phyloP scores from a whole-genome alignment of 2,888 invertebrate species.

The Neocrepidodera transversa region DNA sequence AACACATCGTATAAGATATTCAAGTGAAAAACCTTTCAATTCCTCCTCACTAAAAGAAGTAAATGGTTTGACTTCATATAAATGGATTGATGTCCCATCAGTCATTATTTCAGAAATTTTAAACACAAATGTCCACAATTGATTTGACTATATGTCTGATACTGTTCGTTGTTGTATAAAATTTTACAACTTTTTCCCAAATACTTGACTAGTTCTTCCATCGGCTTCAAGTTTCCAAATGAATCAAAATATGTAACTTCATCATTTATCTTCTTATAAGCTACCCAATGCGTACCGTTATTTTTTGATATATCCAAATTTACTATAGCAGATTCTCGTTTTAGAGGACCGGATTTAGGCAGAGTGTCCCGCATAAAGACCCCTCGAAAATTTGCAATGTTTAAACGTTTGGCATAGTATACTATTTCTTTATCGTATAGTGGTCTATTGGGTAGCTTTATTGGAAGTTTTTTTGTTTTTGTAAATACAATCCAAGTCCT shows the following conservation, averaged over 20 bases:
- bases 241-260: slow-evolving; percentile 33
- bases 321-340: slow-evolving; percentile 23
- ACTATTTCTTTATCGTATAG: slow-evolving; percentile 30
- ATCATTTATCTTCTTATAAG: slow-evolving; percentile 23
- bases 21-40: neutral
- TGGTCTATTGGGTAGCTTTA: slow-evolving; percentile 25
- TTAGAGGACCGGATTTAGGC: slow-evolving; percentile 6
- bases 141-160: no score
- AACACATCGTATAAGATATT: neutral
- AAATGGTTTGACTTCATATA: no score
- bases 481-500: neutral
- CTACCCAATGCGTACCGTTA: slow-evolving; percentile 31
- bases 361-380: slow-evolving; percentile 41
- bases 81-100: no score
- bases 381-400: slow-evolving; percentile 37
- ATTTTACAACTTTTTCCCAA: slow-evolving; percentile 8
- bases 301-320: slow-evolving; percentile 27
- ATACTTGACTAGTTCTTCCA: slow-evolving; percentile 32
- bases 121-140: no score
- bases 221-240: slow-evolving; percentile 35
- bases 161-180: slow-evolving; percentile 17
- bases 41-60: neutral
- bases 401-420: slow-evolving; percentile 21
- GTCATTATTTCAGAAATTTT: no score
- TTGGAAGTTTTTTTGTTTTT: slow-evolving; percentile 26